Evolutionary conservation across 2,113 vertebrate species (phyloP), one percentile per base, ranked within the genome.

Genomic region (Lates calcarifer): DNA sequence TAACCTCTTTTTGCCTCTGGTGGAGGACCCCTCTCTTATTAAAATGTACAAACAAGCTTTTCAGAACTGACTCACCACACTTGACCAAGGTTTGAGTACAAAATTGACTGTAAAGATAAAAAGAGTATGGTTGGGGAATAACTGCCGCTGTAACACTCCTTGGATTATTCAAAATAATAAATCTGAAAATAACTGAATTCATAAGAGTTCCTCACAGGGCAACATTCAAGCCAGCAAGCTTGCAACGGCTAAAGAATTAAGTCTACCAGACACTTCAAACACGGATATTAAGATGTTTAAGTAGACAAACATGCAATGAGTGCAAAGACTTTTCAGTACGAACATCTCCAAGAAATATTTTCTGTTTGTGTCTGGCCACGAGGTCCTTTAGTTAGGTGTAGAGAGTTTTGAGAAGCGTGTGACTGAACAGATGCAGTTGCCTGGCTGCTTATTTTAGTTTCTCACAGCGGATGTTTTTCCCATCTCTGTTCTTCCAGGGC

Each of bases 361-460:
- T 63, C 31, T 61, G 69, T 80, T 69, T 73, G 49, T 68, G 60
- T 70, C 37, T 73, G 60, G 68, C 71, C 24, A 43, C 15, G 51
- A 68, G 67, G 75, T 71, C 47, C 47, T 76, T 73, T 35, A 67
- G 65, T 82, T 76, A 35, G 77, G 78, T 67, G 45, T 26, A 64
- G 7, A 43, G 33, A 39, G 47, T 70, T 81, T 81, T 81, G 53
- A 81, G 74, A 78, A 69, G 65, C 1, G n/a, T 73, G 70, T 55
- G 26, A 58, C 58, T 73, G 55, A 87, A 77, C 75, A 81, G 69
- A 86, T 83, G 83, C 69, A 66, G 70, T 28, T 67, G 64, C 79
- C 66, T 76, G 53, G 60, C 72, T 85, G 60, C 80, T 87, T 73
- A 71, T 77, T 90, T 91, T 61, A 77, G 68, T 63, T 83, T 55